phyloP scores from a whole-genome alignment of 2,797 vertebrate species.

The Morelia viridis region DNA sequence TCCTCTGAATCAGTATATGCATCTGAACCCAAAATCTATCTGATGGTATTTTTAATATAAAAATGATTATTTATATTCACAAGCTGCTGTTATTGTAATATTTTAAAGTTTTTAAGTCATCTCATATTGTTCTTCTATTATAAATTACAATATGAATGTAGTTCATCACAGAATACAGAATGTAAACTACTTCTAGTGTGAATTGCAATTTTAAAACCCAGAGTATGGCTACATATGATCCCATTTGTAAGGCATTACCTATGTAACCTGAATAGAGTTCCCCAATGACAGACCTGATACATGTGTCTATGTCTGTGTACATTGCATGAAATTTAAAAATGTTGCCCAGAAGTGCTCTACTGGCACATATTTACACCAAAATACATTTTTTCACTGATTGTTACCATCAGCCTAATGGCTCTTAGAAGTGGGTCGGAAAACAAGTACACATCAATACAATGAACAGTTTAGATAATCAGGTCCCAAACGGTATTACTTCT shows the following conservation, averaged over 20 bases:
- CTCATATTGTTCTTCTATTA: neutral
- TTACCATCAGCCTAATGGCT: neutral
- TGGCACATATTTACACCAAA: neutral
- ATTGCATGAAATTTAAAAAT: neutral
- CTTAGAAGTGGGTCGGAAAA: neutral
- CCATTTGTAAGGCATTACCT: neutral
- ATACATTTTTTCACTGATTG: neutral
- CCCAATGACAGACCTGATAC: neutral
- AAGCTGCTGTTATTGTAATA: neutral
- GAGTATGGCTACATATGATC: neutral
- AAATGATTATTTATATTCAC: neutral
- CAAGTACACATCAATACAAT: neutral
- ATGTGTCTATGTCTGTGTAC: neutral
- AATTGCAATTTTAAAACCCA: neutral
- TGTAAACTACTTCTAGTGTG: neutral
- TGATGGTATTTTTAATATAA: neutral
- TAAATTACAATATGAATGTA: neutral
- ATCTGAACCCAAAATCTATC: neutral
- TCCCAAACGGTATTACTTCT: neutral
- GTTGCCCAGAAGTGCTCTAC: neutral
- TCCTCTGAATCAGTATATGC: neutral
- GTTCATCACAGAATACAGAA: neutral
- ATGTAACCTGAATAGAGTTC: neutral
- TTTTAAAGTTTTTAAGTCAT: neutral
- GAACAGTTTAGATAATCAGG: neutral